Evolutionary conservation across 1,140 invertebrate species (phyloP), one percentile per base, ranked within the genome.

Genomic region (Drosophila rufa): DNA sequence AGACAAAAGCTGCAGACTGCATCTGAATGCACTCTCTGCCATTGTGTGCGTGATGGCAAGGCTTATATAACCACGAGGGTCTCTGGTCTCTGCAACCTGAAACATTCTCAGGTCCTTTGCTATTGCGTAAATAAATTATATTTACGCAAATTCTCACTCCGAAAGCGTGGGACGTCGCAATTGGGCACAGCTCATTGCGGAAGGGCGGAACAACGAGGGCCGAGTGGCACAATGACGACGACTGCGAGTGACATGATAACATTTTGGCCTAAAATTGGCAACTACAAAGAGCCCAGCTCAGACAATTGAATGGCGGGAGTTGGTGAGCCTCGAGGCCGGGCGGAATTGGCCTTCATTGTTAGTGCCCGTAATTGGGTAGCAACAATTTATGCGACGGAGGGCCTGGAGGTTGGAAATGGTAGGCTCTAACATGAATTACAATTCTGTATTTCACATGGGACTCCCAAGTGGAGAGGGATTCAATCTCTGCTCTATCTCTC

Each of bases 241-340:
- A 81, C 85, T 89, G 85, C 85, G 82, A 90, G 69, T 89, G 85
- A 90, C 85, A 90, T 90, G 85, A 90, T 90, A 90, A 90, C 85
- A 90, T 90, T 90, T 89, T 90, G 81, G 85, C 85, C 85, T 90
- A 90, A 90, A 90, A 90, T 90, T 90, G 85, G 85, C 84, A 90
- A 74, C 74, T 78, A 61, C 75, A 77, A 65, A 73, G 67, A 25
- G 46, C 55, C 51, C 36, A 51, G 61, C 81, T 67, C 75, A 84
- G 80, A 89, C 84, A 89, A 89, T 89, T 80, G 48, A 55, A 43
- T 59, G 42, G 27, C 38, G 50, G 8, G 48, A n/a, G 25, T 15
- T 42, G 22, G 8, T 14, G 46, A 1, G n/a, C 53, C 53, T 38
- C 14, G 4, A 40, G 36, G 36, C 53, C 36, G 14, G 53, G 57